phyloP scores from a whole-genome alignment of 2,888 invertebrate genomes.

The Rotaria socialis region DNA sequence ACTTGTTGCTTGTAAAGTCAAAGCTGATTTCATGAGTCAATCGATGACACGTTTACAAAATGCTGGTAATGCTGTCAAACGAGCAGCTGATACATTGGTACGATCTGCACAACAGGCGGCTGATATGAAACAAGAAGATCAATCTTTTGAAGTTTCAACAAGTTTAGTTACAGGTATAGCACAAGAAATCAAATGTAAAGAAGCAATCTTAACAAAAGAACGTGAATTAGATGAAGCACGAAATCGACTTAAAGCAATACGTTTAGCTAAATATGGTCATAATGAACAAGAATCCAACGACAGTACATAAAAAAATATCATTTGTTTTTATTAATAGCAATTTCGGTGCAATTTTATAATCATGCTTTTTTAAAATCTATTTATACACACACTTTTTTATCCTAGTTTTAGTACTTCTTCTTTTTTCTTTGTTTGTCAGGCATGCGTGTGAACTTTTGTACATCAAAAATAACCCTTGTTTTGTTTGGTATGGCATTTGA shows the following conservation, averaged over 20 bases:
- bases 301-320: background rate
- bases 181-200: conserved; percentile 45
- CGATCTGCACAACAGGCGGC: conserved; percentile 86
- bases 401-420: no score
- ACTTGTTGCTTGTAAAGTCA: conserved; percentile 95
- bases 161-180: conserved; percentile 45
- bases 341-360: no score
- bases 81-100: conserved; percentile 93
- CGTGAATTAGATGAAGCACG: conserved; percentile 44
- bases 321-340: no score
- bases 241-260: conserved; percentile 42
- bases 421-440: no score
- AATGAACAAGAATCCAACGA: background rate
- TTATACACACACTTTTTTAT: no score
- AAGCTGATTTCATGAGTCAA: conserved; percentile 90
- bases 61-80: conserved; percentile 77
- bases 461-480: no score
- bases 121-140: conserved; percentile 82
- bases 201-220: conserved; percentile 44
- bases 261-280: conserved; percentile 45
- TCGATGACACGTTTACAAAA: conserved; percentile 78
- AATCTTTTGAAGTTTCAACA: conserved; percentile 55
- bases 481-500: no score
- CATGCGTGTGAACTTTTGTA: no score
- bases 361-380: no score